Base-by-base conservation (phyloP, 2,113 vertebrate genomes). In the rabbit (Oryctolagus cuniculus) region DNA sequence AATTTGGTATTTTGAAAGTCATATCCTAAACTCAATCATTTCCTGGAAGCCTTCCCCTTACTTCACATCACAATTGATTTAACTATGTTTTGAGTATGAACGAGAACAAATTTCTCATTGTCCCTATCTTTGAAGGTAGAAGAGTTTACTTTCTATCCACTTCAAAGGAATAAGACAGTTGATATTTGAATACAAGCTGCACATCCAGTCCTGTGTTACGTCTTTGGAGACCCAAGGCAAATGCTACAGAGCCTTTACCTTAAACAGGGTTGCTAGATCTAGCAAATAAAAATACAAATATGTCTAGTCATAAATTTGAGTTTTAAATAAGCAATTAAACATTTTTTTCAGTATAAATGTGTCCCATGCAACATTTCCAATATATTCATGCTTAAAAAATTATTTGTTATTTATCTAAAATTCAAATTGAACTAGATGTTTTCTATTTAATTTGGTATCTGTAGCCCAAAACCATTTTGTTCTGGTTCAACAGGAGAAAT, bases 401-500 rank as follows among this genome's bases (percentile, higher is more conserved):
- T 44, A 58, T 55, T 53, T 21, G 1, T 55, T 75, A 8, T 69
- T 96, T 70, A 80, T 27, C 34, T 70, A 53, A 61, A 87, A 92
- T 92, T 73, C 73, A 95, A 82, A 95, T 77, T 77, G 87, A 95
- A 75, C 63, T 85, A 58, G 24, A 38, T 61, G 34, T 74, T 44
- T 58, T 66, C 3, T 73, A 38, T 61, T 83, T 95, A 81, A 49
- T 83, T 70, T 79, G 70, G 70, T 70, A 73, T 79, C 27, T 19
- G 8, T 79, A 74, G 25, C 38, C 53, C 15, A 1, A 31, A 66
- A 91, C 66, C 25, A 63, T 78, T 91, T 91, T 87, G n/a, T 51
- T 84, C 44, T 90, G 66, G 19, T 90, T 94, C 77, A 94, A n/a
- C 13, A 77, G 12, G 38, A 80, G 34, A 94, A 96, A 90, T 92